phyloP scores from a whole-genome alignment of 2,888 invertebrate species.

The Euzophera pinguis region DNA sequence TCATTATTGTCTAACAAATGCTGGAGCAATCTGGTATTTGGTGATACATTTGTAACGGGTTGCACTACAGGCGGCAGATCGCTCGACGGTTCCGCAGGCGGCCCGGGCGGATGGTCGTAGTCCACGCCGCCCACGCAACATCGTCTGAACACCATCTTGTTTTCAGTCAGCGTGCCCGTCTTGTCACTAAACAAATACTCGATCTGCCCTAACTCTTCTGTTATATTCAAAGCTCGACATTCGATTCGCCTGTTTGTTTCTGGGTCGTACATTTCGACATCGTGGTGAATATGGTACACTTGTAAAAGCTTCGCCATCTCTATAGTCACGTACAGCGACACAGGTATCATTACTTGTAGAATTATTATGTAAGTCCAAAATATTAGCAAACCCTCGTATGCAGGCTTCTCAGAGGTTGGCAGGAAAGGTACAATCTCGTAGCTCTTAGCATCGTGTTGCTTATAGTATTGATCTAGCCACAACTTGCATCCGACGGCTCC shows the following conservation, averaged over 20 bases:
- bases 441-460: slow-evolving; percentile 33
- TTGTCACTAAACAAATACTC: slow-evolving; percentile 97
- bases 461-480: slow-evolving; percentile 84
- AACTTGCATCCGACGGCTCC: slow-evolving; percentile 95
- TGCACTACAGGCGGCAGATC: slow-evolving; percentile 71
- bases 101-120: slow-evolving; percentile 89
- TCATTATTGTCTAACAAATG: slow-evolving; percentile 61
- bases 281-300: slow-evolving; percentile 96
- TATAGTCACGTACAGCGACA: slow-evolving; percentile 97
- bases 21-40: slow-evolving; percentile 61
- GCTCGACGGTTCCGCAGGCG: slow-evolving; percentile 82
- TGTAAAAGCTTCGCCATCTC: slow-evolving; percentile 98
- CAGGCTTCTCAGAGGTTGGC: slow-evolving; percentile 79
- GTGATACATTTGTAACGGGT: slow-evolving; percentile 69
- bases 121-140: slow-evolving; percentile 94
- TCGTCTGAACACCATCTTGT: slow-evolving; percentile 96
- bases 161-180: slow-evolving; percentile 98
- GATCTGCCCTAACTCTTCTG: slow-evolving; percentile 97
- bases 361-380: slow-evolving; percentile 98
- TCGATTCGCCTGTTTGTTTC: slow-evolving; percentile 86
- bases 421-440: slow-evolving; percentile 83
- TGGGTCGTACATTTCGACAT: slow-evolving; percentile 91
- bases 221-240: slow-evolving; percentile 97
- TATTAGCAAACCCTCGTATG: slow-evolving; percentile 89
- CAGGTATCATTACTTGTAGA: slow-evolving; percentile 97